Percentiles rank a stretch among this genome's conserved stretches.
These are phyloP conservation scores for Machimus atricapillus DNA, from an alignment of 2,888 invertebrate genomes.

Conservation along the genomic window DNA sequence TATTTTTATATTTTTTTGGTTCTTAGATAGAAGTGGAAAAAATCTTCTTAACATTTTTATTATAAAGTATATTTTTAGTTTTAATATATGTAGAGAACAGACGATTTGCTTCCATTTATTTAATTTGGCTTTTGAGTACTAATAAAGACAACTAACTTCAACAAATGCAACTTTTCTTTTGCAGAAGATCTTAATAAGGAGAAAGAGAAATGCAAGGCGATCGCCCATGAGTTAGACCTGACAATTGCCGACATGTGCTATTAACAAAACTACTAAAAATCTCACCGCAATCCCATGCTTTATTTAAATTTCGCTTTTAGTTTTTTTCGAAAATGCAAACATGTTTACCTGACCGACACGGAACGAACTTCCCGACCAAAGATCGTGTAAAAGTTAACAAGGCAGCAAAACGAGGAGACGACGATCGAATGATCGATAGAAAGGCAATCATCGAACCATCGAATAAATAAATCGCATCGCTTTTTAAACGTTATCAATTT, in stretches of 20 bases:
- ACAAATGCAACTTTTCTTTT: conserved; percentile 55
- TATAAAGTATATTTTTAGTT: no score
- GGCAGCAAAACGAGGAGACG: not conserved
- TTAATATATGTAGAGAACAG: not conserved
- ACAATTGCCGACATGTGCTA: conserved; percentile 88
- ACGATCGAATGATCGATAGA: not conserved
- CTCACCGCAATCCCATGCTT: not conserved
- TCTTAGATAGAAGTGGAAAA: not conserved
- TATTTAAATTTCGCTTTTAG: not conserved
- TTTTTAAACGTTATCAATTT: not conserved
- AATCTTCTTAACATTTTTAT: no score
- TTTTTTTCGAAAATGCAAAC: not conserved
- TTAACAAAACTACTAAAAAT: conserved; percentile 14
- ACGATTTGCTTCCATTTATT: not conserved
- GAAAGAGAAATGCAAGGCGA: conserved; percentile 97
- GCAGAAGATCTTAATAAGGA: conserved; percentile 87
- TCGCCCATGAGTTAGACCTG: conserved; percentile 97
- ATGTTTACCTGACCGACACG: not conserved
- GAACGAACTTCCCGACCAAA: not conserved
- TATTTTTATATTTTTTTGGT: not conserved
- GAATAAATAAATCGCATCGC: not conserved
- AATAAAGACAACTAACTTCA: conserved; percentile 37
- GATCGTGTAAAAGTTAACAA: not conserved
- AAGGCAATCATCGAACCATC: not conserved
- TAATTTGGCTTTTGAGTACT: not conserved